Conservation (phyloP, 2,888 invertebrate species). For the Ophion costatus region DNA sequence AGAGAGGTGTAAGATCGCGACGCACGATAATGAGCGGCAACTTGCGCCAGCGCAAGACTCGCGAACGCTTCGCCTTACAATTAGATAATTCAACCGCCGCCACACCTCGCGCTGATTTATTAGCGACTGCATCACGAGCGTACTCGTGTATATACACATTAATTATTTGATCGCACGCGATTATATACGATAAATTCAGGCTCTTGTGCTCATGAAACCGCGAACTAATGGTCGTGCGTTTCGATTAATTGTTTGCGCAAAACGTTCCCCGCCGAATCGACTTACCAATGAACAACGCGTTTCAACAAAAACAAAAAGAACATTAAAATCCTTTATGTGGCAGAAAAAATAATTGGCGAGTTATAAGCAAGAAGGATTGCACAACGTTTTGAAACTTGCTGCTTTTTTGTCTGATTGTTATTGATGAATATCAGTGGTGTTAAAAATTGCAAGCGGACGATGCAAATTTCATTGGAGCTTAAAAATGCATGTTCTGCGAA, state of each 20-base stretch:
- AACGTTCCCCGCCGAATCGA: not conserved
- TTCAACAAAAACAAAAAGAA: no score
- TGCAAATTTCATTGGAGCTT: no score
- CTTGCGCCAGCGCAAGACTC: conserved; percentile 22
- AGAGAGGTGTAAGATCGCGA: conserved; percentile 46
- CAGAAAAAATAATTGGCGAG: not conserved
- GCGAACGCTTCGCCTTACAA: conserved; percentile 19
- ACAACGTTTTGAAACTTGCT: not conserved
- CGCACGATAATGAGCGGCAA: conserved; percentile 51
- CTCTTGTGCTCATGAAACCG: conserved; percentile 24
- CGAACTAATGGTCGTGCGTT: conserved; percentile 30
- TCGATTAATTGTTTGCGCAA: not conserved
- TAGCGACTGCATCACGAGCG: conserved; percentile 64
- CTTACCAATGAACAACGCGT: not conserved
- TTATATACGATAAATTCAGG: conserved; percentile 50
- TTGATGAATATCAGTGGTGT: no score
- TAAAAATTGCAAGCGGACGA: no score
- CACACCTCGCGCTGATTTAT: conserved; percentile 61
- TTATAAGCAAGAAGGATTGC: not conserved
- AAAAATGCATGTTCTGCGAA: no score
- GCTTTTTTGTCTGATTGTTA: no score
- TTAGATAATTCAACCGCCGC: conserved; percentile 29
- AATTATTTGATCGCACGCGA: conserved; percentile 66
- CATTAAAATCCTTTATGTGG: not conserved
- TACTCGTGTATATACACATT: conserved; percentile 64